Conservation (phyloP, 2,797 vertebrate genomes). For the Syngnathus rostellatus region DNA sequence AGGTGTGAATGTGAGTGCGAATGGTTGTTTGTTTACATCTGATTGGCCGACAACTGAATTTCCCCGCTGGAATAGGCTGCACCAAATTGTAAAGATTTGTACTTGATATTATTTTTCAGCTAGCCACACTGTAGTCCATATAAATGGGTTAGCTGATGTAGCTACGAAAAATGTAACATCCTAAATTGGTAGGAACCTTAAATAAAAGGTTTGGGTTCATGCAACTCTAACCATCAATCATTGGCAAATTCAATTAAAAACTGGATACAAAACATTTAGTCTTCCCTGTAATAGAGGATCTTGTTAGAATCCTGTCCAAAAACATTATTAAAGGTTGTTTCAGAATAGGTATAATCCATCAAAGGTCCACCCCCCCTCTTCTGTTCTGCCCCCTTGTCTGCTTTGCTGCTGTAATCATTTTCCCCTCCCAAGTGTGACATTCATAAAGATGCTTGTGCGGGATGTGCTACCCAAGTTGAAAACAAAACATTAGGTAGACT, state of each 20-base stretch:
- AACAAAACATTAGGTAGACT: constrained; percentile 52
- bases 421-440: constrained; percentile 73
- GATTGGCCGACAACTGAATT: too few species aligned
- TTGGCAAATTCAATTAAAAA: constrained; percentile 61
- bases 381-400: constrained; percentile 50
- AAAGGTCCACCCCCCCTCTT: constrained; percentile 62
- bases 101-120: too few species aligned
- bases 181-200: neutral
- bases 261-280: constrained; percentile 41
- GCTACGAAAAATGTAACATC: neutral
- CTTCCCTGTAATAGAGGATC: constrained; percentile 38
- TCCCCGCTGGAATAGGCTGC: too few species aligned
- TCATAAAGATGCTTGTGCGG: constrained; percentile 67
- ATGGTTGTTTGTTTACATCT: too few species aligned
- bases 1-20: too few species aligned
- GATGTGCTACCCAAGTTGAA: constrained; percentile 49
- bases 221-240: constrained; percentile 62
- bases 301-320: constrained; percentile 65
- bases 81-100: too few species aligned
- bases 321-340: constrained; percentile 76
- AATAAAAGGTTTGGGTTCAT: constrained; percentile 47
- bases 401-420: constrained; percentile 78
- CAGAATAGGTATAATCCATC: constrained; percentile 72
- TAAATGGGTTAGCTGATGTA: too few species aligned
- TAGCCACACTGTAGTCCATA: too few species aligned